Conservation (phyloP, 1,140 invertebrate species). For the Leptopilina boulardi region DNA sequence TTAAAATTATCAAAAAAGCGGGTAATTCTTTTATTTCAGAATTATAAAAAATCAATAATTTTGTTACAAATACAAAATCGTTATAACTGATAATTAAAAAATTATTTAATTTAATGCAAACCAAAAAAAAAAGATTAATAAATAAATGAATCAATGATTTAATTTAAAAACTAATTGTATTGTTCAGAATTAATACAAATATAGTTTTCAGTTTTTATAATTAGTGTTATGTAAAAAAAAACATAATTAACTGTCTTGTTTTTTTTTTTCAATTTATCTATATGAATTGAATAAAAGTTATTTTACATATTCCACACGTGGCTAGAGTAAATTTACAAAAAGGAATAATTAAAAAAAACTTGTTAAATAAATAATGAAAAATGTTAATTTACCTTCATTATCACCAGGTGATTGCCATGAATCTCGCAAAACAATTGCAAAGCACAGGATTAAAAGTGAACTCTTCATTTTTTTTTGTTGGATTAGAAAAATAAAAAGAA, state of each 20-base stretch:
- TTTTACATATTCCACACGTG: not conserved
- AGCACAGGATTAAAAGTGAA: not conserved
- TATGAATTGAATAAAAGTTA: not conserved
- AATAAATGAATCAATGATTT: too few species aligned
- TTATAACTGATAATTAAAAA: too few species aligned
- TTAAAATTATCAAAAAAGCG: too few species aligned
- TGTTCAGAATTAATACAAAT: too few species aligned
- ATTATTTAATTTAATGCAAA: too few species aligned
- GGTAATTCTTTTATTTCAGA: too few species aligned
- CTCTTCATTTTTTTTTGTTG: not conserved
- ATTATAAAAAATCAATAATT: too few species aligned
- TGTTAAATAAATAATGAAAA: conserved; percentile 1
- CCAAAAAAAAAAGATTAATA: too few species aligned
- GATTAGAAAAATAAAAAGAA: not conserved
- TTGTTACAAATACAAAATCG: too few species aligned
- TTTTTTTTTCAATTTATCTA: not conserved
- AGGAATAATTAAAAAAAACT: conserved; percentile 1
- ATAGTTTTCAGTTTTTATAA: not conserved
- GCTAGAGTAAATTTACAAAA: not conserved
- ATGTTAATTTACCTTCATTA: conserved; percentile 19
- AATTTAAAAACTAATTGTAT: too few species aligned
- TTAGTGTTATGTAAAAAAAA: not conserved
- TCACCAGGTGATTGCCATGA: conserved; percentile 21
- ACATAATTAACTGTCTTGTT: not conserved
- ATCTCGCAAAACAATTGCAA: not conserved